Evolutionary conservation across 2,888 invertebrate genomes (phyloP), one percentile per base, ranked within the genome.

Genomic region (Flexamia atlantica): DNA sequence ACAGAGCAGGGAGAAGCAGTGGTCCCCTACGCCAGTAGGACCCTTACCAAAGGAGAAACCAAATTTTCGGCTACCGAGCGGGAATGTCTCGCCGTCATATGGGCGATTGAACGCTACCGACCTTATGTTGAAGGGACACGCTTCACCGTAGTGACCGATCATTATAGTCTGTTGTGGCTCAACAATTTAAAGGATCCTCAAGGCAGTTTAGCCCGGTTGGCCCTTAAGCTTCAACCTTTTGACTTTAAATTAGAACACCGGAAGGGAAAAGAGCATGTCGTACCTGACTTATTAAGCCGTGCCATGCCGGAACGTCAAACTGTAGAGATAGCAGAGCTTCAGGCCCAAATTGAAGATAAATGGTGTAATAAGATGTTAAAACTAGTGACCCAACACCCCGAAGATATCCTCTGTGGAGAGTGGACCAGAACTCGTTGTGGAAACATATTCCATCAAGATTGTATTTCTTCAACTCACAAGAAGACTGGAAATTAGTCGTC

Each of bases 1-100:
- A 68, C 80, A 30, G 87, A 87, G 10, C 87, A 83, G 0, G 83
- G 82, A 0, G 87, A 87, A 60, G n/a, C 60, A 0, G 87, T 87
- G 0, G 85, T 88, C 17, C 87, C 87, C 0, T 88, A 87, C 25
- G 87, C 87, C 0, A 88, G 87, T 32, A 36, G 86, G 0, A 50
- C 86, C 0, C 79, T 88, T 4, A 83, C 79, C 0, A 76, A 81
- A 0, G 81, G 86, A 0, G 88, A 88, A 57, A 30, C 82, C 4
- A 86, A 87, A 25, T 88, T 87, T 30, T 74, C 86, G 0, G 85
- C 86, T 9, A 36, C 36, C 9, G 36, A 36, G 36, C 4, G 36
- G 9, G 36, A 36, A 9, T 36, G 36, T 9, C 36, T 36, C 5
- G 36, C 36, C 5, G 36, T 36, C 4, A 36, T 36, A 7, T 36